These are phyloP conservation scores for Cantharis flavilabris DNA, from an alignment of 2,888 invertebrate genomes.

Conservation along the genomic window DNA sequence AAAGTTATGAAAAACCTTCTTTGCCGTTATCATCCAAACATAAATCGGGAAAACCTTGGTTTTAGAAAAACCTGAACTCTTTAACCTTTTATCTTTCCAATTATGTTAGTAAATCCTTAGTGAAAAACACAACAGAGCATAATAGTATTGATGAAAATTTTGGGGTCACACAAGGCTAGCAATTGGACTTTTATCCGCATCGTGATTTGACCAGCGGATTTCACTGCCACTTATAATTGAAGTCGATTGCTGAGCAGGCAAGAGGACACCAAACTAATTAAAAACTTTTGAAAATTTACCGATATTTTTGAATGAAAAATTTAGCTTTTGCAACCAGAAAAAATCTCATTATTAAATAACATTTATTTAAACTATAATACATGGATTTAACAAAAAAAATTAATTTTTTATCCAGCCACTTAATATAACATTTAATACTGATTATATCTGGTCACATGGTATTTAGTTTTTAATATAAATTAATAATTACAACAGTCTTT, in stretches of 20 bases:
- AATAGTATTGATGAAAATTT: neutral
- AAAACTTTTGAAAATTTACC: too few species aligned
- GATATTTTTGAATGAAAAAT: neutral
- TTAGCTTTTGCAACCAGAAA: neutral
- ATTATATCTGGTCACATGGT: slow-evolving; percentile 22
- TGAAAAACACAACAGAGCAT: too few species aligned
- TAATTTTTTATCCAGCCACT: neutral
- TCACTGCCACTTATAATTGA: neutral
- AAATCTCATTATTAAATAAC: neutral
- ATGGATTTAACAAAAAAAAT: neutral
- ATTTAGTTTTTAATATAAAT: slow-evolving; percentile 16
- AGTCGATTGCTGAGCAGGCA: neutral
- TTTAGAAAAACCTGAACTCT: neutral
- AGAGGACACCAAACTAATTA: neutral
- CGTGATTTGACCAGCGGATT: neutral
- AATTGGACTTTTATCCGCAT: too few species aligned
- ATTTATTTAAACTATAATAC: neutral
- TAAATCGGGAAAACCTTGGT: neutral
- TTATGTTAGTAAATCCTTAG: too few species aligned
- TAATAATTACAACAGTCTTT: slow-evolving; percentile 23
- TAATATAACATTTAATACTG: slow-evolving; percentile 8
- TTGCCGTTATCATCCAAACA: neutral
- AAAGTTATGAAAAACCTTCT: neutral
- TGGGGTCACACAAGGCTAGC: neutral
- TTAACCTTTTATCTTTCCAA: neutral